Evolutionary conservation across 1,140 invertebrate genomes (phyloP).

Genomic region (Gonatopus flavifemur): DNA sequence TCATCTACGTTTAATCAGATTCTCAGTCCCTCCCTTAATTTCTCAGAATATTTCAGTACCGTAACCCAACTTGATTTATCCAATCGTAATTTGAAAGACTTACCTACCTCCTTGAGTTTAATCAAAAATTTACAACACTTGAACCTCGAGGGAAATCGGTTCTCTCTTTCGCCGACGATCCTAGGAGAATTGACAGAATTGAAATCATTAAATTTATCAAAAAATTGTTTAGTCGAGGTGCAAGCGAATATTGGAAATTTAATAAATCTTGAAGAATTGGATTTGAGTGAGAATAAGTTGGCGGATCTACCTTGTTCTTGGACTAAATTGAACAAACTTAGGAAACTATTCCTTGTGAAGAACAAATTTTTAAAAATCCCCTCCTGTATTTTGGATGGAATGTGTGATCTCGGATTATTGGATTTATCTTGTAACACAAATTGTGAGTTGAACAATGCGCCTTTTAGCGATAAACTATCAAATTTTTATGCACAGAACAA

Average conservation of each 20-base stretch:
- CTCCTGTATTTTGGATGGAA: constrained; percentile 28
- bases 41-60: background rate
- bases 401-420: constrained; percentile 25
- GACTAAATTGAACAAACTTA: constrained; percentile 22
- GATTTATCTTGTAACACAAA: constrained; percentile 26
- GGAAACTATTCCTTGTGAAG: constrained; percentile 9
- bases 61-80: constrained; percentile 25
- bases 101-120: constrained; percentile 25
- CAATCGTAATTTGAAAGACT: constrained; percentile 16
- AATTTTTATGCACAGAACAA: constrained; percentile 26
- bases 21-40: too few species aligned
- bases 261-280: constrained; percentile 25
- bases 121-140: constrained; percentile 21
- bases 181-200: constrained; percentile 15
- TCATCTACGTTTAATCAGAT: too few species aligned
- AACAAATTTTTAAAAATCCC: constrained; percentile 34
- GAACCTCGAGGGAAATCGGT: constrained; percentile 19
- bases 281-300: constrained; percentile 28
- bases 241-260: constrained; percentile 21
- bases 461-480: constrained; percentile 26
- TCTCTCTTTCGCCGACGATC: constrained; percentile 13
- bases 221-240: constrained; percentile 10
- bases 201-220: constrained; percentile 2
- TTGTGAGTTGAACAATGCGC: constrained; percentile 17
- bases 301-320: constrained; percentile 22